A percentile compares a stretch with the other conserved stretches of the same genome.
Conservation (phyloP, 1,140 invertebrate genomes). For the Bilobella aurantiaca region DNA sequence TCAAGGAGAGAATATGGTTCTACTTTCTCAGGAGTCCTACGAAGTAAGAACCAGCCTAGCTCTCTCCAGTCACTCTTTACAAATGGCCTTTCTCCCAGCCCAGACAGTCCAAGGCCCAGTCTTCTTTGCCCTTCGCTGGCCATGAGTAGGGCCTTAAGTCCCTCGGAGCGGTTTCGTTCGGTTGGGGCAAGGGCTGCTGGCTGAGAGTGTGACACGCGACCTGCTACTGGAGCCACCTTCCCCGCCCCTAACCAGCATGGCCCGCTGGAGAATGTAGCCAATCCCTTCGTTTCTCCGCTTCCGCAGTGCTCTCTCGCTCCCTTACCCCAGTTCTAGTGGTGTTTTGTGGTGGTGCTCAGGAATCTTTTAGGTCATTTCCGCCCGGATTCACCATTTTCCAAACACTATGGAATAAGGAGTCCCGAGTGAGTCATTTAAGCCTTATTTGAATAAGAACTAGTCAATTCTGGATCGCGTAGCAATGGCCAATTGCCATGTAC, state of each 20-base stretch:
- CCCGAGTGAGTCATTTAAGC: no score
- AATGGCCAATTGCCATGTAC: no score
- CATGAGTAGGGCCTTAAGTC: background rate
- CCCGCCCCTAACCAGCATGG: background rate
- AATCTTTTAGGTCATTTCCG: no score
- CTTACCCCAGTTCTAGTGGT: background rate
- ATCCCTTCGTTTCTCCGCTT: background rate
- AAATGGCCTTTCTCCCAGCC: background rate
- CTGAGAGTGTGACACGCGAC: background rate
- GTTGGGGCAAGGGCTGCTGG: background rate
- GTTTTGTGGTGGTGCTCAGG: no score
- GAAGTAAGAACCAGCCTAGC: background rate
- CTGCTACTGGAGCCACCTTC: background rate
- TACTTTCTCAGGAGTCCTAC: conserved; percentile 7
- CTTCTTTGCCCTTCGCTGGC: background rate
- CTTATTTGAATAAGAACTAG: no score
- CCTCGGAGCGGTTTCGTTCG: background rate
- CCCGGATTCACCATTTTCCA: no score
- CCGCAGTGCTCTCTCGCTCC: background rate
- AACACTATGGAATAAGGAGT: no score
- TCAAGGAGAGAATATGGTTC: conserved; percentile 30
- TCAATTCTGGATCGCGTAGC: no score
- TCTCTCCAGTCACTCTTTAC: background rate
- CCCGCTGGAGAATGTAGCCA: background rate
- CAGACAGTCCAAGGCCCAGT: background rate